These are phyloP conservation scores for Petrocephalus sullivani DNA, from an alignment of 2,797 vertebrate species.

Conservation along the genomic window DNA sequence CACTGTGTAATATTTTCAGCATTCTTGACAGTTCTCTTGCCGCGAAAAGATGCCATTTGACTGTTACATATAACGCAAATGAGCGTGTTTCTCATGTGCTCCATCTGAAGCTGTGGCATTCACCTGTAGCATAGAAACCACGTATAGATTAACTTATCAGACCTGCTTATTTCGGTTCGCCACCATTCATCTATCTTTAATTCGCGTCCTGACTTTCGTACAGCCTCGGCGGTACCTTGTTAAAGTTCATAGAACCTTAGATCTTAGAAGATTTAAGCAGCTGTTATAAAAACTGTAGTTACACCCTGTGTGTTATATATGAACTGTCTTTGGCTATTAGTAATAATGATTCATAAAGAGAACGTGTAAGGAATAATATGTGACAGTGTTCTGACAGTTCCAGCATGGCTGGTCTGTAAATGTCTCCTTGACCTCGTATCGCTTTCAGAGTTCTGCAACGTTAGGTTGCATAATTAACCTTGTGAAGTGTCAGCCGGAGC, in stretches of 20 bases:
- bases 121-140: background rate
- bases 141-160: background rate
- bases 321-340: background rate
- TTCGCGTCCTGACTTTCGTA: background rate
- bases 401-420: background rate
- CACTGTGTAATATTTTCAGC: too few species aligned
- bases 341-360: background rate
- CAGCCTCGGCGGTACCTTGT: background rate
- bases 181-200: background rate
- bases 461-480: conserved; percentile 30
- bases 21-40: too few species aligned
- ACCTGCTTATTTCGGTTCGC: background rate
- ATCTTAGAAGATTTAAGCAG: background rate
- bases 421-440: background rate
- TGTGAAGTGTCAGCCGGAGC: background rate
- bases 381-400: background rate
- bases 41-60: background rate
- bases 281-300: background rate
- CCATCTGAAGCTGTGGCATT: background rate
- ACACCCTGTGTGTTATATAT: background rate
- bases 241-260: background rate
- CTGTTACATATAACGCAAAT: background rate
- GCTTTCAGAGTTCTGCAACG: background rate
- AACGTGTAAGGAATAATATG: background rate
- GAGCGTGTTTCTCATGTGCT: background rate